These are phyloP conservation scores for Plutella xylostella DNA, from an alignment of 2,888 invertebrate genomes.

Conservation along the genomic window DNA sequence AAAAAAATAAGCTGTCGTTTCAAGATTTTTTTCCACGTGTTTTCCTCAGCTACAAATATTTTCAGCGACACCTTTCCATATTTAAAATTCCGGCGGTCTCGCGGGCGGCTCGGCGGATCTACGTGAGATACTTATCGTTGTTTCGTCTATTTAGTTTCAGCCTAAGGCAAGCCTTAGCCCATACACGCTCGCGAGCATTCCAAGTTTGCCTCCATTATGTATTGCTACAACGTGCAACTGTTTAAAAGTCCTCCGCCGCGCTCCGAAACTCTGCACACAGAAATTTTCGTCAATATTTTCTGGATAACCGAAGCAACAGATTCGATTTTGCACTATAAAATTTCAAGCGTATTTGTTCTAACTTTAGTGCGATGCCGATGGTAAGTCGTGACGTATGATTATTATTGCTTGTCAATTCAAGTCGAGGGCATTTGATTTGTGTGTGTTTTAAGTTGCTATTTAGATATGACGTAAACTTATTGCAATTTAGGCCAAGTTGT, in stretches of 20 bases:
- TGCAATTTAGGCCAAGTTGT: conserved; percentile 33
- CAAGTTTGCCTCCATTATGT: conserved; percentile 16
- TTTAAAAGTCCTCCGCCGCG: conserved; percentile 29
- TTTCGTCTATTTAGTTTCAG: conserved; percentile 42
- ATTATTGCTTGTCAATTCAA: no score
- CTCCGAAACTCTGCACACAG: neutral
- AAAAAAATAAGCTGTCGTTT: conserved; percentile 36
- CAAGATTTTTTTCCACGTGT: conserved; percentile 23
- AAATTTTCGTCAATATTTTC: neutral
- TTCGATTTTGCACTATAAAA: no score
- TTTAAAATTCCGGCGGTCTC: conserved; percentile 56
- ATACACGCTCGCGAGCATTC: conserved; percentile 21
- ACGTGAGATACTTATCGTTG: conserved; percentile 62
- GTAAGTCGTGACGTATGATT: no score
- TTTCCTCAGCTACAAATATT: conserved; percentile 47
- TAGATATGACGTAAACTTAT: conserved; percentile 26
- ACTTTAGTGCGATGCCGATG: no score
- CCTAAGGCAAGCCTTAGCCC: conserved; percentile 36
- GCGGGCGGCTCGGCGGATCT: conserved; percentile 36
- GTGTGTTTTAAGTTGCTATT: neutral
- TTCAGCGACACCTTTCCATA: conserved; percentile 46
- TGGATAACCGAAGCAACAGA: no score
- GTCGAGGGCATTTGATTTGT: no score
- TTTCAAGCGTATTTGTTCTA: no score
- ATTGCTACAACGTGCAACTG: conserved; percentile 22